Evolutionary conservation across 2,888 invertebrate genomes (phyloP), one percentile per base, ranked within the genome.

Genomic region (Venusia cambrica): DNA sequence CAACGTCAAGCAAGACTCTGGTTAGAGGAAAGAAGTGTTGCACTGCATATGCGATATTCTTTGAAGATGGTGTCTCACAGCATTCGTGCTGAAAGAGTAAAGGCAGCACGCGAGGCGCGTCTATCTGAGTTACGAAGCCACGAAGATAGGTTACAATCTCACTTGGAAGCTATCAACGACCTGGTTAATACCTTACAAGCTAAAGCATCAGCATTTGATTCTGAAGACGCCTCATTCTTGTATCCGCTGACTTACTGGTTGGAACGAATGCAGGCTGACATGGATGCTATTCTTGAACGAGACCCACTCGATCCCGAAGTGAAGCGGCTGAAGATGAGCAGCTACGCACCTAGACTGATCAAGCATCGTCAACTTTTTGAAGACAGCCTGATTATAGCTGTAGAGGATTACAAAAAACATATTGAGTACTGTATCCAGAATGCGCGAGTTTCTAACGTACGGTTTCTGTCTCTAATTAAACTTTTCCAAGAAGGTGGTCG

Each of bases 381-480:
- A 22, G 66, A 70, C 2, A 83, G 81, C 5, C 51, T 83, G 9
- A 51, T 68, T 20, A 22, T 19, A 3, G 65, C 61, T 1, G 31
- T 73, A 6, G 56, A 50, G 2, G 42, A 51, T 1, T 68, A 51
- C 38, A 78, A 70, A 34, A 55, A 38, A 10, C 38, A 55, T n/a
- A 27, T 74, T 0, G 62, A 72, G 12, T 45, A 66, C 9, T 54
- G 64, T n/a, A 45, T 80, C 24, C 83, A 84, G 44, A 65, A 67
- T 18, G 78, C 62, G 4, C 64, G 80, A n/a, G 66, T 79, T 16
- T 66, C 80, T 0, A 83, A 79, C 42, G 56, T 76, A n/a, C 58
- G 69, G 4, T 76, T 74, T 28, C 48, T 78, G 39, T 55, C 69
- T 3, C 54, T 68, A 16, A 50, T 84, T 2, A 67, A 58, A 28